Conservation (phyloP, 1,140 invertebrate genomes). For the Sycobia sp. region DNA sequence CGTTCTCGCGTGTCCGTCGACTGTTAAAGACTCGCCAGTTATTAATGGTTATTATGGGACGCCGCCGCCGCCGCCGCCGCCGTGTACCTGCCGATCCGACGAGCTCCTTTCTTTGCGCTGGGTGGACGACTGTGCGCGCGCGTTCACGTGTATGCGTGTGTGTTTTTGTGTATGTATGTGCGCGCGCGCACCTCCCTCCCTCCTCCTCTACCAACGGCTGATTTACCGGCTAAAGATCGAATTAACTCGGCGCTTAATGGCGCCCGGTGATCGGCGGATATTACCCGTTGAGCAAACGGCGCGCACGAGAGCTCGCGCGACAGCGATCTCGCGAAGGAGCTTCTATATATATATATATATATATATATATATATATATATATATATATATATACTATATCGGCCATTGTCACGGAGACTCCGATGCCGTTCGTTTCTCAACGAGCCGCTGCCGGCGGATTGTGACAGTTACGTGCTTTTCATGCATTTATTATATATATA, state of each 20-base stretch:
- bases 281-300: constrained; percentile 12
- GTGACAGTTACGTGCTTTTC: no score
- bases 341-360: no score
- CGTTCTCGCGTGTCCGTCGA: constrained; percentile 18
- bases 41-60: constrained; percentile 29
- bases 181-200: no score
- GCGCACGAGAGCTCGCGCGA: no score
- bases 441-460: background rate
- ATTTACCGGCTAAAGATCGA: constrained; percentile 22
- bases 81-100: constrained; percentile 6
- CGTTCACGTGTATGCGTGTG: no score
- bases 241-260: constrained; percentile 21
- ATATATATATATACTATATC: no score
- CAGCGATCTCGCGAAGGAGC: no score
- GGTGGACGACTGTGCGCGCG: no score
- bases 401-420: constrained; percentile 1
- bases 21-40: constrained; percentile 18
- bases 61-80: background rate
- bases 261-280: constrained; percentile 9
- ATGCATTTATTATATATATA: no score
- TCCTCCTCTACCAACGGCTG: constrained; percentile 9
- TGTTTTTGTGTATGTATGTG: no score
- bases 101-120: background rate
- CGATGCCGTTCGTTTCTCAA: background rate
- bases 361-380: no score